Conservation (phyloP, 2,888 invertebrate genomes). For the Agrotis puta region DNA sequence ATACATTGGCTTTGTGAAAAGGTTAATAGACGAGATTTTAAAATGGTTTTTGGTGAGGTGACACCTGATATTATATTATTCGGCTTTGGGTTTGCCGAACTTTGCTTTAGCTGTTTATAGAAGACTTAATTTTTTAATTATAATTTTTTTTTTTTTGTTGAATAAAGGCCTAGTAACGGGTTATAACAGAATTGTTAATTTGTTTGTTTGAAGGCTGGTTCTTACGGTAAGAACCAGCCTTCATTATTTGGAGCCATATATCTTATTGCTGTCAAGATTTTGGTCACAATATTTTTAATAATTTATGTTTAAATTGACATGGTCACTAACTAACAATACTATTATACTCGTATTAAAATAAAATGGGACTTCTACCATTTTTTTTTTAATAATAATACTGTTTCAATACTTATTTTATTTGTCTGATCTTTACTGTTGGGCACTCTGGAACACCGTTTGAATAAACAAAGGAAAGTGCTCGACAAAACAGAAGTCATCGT, state of each 20-base stretch:
- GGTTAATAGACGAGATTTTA: slow-evolving; percentile 70
- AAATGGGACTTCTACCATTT: too few relatives aligned
- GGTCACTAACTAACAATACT: too few relatives aligned
- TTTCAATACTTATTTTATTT: not conserved
- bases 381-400: too few relatives aligned
- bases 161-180: too few relatives aligned
- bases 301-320: not conserved
- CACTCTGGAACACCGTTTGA: not conserved
- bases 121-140: not conserved
- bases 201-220: too few relatives aligned
- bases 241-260: too few relatives aligned
- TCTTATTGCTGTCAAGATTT: too few relatives aligned
- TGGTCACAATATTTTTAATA: not conserved
- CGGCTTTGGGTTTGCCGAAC: slow-evolving; percentile 21
- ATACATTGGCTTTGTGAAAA: slow-evolving; percentile 69
- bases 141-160: too few relatives aligned
- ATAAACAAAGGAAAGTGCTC: slow-evolving; percentile 2
- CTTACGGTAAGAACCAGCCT: too few relatives aligned
- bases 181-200: too few relatives aligned
- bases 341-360: too few relatives aligned
- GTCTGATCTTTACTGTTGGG: not conserved
- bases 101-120: not conserved
- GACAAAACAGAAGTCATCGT: slow-evolving; percentile 19
- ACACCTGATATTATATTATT: slow-evolving; percentile 35
- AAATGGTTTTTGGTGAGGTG: slow-evolving; percentile 64